These are phyloP conservation scores for Thrips palmi DNA, from an alignment of 1,140 invertebrate genomes.

Conservation along the genomic window DNA sequence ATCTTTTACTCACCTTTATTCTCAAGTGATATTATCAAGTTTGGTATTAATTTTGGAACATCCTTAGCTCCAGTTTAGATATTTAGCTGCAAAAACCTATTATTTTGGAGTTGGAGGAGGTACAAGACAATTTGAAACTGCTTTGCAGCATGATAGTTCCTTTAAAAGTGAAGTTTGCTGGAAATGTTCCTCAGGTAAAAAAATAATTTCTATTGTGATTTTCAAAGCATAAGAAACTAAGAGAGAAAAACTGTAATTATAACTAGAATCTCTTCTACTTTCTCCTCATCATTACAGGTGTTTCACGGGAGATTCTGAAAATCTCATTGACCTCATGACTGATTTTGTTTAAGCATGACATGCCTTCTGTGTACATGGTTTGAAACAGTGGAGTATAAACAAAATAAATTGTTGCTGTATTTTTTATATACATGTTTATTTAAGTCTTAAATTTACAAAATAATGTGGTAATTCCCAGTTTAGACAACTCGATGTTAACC, in stretches of 20 bases:
- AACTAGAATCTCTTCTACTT: too few relatives aligned
- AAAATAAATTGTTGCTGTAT: too few relatives aligned
- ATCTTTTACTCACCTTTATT: slow-evolving; percentile 2
- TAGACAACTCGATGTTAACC: too few relatives aligned
- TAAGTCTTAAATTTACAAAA: too few relatives aligned
- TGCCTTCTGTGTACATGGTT: too few relatives aligned
- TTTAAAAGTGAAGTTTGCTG: slow-evolving; percentile 36
- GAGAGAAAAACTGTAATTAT: too few relatives aligned
- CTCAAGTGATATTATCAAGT: slow-evolving; percentile 8
- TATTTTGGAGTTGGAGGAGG: slow-evolving; percentile 86
- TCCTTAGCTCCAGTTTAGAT: slow-evolving; percentile 22
- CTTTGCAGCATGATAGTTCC: slow-evolving; percentile 29
- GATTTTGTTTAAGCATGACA: slow-evolving; percentile 3
- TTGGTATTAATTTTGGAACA: slow-evolving; percentile 5
- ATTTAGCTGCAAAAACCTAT: slow-evolving; percentile 63
- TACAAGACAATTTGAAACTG: slow-evolving; percentile 45
- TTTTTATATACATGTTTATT: too few relatives aligned
- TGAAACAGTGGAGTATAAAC: too few relatives aligned
- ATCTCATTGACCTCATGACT: slow-evolving; percentile 16
- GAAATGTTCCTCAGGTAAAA: slow-evolving; percentile 20
- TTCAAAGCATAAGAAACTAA: too few relatives aligned
- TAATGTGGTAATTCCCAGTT: too few relatives aligned
- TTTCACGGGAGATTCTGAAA: slow-evolving; percentile 28
- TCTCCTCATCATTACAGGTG: slow-evolving; percentile 25
- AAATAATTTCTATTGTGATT: slow-evolving; percentile 9